These are phyloP conservation scores for Proteles cristata DNA, from an alignment of 2,113 vertebrate species.

Conservation along the genomic window DNA sequence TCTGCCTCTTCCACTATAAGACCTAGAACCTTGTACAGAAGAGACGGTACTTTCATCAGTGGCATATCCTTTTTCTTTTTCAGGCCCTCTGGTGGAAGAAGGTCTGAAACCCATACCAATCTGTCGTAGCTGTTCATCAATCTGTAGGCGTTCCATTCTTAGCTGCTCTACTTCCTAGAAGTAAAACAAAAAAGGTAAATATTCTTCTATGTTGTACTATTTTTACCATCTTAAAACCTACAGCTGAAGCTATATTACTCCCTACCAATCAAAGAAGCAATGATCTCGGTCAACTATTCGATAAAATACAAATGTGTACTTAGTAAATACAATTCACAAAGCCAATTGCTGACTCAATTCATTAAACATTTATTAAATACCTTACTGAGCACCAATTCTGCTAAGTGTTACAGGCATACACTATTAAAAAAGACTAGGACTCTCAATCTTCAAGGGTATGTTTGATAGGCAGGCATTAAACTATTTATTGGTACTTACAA, in stretches of 20 bases:
- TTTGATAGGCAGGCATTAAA: background rate
- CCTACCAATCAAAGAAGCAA: background rate
- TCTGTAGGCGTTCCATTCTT: constrained; percentile 97
- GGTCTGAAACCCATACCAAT: constrained; percentile 96
- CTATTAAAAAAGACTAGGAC: background rate
- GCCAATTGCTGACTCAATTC: background rate
- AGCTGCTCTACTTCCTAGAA: constrained; percentile 97
- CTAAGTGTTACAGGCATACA: background rate
- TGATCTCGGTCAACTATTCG: background rate
- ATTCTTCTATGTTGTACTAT: background rate
- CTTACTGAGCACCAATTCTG: background rate
- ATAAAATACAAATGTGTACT: background rate
- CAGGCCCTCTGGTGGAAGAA: constrained; percentile 87
- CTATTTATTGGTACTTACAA: background rate
- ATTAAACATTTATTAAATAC: background rate
- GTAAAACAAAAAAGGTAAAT: constrained; percentile 42
- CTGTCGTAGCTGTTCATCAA: constrained; percentile 97
- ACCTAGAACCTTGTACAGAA: constrained; percentile 92
- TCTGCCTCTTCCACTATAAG: constrained; percentile 95
- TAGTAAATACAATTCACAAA: background rate
- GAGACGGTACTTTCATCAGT: constrained; percentile 91
- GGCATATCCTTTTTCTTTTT: constrained; percentile 93
- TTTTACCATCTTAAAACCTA: constrained; percentile 2
- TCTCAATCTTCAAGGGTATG: background rate
- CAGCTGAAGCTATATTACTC: background rate